Evolutionary conservation across 2,113 vertebrate genomes (phyloP), one percentile per base, ranked within the genome.

Genomic region (Gallinago undulata): DNA sequence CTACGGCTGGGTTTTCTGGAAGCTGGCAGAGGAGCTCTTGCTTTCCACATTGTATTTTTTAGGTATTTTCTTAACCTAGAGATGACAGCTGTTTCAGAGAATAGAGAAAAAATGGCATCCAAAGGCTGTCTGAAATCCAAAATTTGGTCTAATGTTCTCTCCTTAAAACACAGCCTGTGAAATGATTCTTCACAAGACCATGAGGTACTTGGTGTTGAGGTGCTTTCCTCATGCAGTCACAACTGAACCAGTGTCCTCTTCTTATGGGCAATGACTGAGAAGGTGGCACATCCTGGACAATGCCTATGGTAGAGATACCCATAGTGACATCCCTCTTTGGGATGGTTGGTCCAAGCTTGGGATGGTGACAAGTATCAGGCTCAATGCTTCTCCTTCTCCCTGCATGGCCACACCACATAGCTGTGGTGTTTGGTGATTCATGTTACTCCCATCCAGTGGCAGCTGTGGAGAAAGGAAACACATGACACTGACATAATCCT

Each of bases 391-490:
- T 96, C 92, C 90, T 94, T 66, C 84, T 94, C 94, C 93, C 96
- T 96, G 96, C 69, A 94, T 93, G 95, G 94, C 83, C 92, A 88
- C 39, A 96, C 79, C 96, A 93, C 76, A 63, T 56, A 93, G 50
- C 79, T 93, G 90, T 93, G 94, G 82, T 70, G 75, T 39, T 90
- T 94, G 93, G 64, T 93, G 84, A 41, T 87, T 91, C 93, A 67
- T 87, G 87, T 96, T 90, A 95, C 90, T 97, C 88, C 94, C 96
- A 95, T 97, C 96, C 95, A 96, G 92, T 87, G 89, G 95, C 94
- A 97, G 88, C 96, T 97, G 96, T 96, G 95, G 96, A 97, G 92
- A 97, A 97, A 97, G 96, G 96, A 97, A 97, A 97, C 90, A 97
- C 72, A 92, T 95, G 94, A 96, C 96, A 97, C 95, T 92, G 88